A percentile compares a stretch with the other conserved stretches of the same genome.
Evolutionary conservation across 2,888 invertebrate species (phyloP).

Genomic region (Drosophila emarginata): DNA sequence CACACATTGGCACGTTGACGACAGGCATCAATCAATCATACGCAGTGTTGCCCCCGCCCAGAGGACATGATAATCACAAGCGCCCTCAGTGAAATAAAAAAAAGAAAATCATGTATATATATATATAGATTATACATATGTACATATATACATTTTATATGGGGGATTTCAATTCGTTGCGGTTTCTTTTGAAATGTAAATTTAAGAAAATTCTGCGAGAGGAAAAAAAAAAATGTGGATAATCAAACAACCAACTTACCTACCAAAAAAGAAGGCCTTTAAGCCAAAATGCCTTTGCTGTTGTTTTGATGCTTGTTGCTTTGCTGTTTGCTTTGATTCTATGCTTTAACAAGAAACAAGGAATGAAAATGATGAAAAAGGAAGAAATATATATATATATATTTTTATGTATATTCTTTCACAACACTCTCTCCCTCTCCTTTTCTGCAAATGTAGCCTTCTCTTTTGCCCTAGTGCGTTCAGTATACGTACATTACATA

Average conservation of each 20-base stretch:
- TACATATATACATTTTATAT: not conserved
- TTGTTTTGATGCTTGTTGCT: conserved; percentile 34
- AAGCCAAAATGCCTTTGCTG: conserved; percentile 8
- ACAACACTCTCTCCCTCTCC: not conserved
- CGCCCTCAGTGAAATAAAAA: conserved; percentile 12
- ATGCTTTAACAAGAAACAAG: conserved; percentile 15
- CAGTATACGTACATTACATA: conserved; percentile 51
- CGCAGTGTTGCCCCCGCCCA: conserved; percentile 53
- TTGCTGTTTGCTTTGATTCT: conserved; percentile 18
- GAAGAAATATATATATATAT: conserved; percentile 5
- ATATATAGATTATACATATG: not conserved
- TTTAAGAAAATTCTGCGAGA: conserved; percentile 44
- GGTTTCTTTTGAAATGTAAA: conserved; percentile 70
- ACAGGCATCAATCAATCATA: conserved; percentile 69
- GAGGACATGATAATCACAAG: conserved; percentile 55
- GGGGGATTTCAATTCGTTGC: conserved; percentile 20
- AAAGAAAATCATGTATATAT: not conserved
- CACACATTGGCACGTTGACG: not conserved
- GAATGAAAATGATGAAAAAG: not conserved
- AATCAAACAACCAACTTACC: conserved; percentile 33
- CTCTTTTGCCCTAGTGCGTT: not conserved
- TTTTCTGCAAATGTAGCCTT: not conserved
- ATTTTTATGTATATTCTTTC: not conserved
- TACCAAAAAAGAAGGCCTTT: conserved; percentile 9
- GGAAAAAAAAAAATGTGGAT: conserved; percentile 8